These are phyloP conservation scores for Rhagonycha fulva DNA, from an alignment of 2,888 invertebrate genomes.

Conservation along the genomic window DNA sequence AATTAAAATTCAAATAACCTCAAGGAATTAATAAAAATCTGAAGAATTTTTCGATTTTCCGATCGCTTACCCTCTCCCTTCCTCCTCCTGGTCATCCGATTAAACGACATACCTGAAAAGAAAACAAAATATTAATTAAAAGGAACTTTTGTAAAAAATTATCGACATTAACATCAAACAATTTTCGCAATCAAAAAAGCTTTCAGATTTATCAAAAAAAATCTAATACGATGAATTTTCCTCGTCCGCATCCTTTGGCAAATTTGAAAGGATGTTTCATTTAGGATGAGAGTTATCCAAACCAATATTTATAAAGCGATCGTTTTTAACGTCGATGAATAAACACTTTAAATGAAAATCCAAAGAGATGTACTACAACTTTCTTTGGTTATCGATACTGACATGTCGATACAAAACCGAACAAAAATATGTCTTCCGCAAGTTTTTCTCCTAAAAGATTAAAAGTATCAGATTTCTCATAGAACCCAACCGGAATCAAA, in stretches of 20 bases:
- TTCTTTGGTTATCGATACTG: neutral
- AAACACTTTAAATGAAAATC: conserved; percentile 16
- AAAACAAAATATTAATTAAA: neutral
- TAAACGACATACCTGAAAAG: neutral
- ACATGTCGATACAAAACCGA: neutral
- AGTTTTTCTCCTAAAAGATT: neutral
- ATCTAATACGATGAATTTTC: conserved; percentile 11
- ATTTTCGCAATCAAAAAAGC: conserved; percentile 4
- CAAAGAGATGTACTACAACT: neutral
- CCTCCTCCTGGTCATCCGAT: neutral
- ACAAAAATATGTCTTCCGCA: neutral
- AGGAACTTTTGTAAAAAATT: neutral
- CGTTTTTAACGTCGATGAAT: conserved; percentile 11
- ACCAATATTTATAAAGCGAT: conserved; percentile 32
- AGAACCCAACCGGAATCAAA: neutral
- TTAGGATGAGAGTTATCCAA: conserved; percentile 31
- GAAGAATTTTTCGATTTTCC: neutral
- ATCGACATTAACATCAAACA: neutral
- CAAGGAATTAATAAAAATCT: neutral
- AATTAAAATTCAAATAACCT: neutral
- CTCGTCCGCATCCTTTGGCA: neutral
- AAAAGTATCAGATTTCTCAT: neutral
- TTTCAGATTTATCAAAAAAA: conserved; percentile 25
- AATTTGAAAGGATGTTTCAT: conserved; percentile 32
- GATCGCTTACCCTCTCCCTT: neutral